Evolutionary conservation across 2,113 vertebrate genomes (phyloP).

Genomic region (Dipodomys stephensi): DNA sequence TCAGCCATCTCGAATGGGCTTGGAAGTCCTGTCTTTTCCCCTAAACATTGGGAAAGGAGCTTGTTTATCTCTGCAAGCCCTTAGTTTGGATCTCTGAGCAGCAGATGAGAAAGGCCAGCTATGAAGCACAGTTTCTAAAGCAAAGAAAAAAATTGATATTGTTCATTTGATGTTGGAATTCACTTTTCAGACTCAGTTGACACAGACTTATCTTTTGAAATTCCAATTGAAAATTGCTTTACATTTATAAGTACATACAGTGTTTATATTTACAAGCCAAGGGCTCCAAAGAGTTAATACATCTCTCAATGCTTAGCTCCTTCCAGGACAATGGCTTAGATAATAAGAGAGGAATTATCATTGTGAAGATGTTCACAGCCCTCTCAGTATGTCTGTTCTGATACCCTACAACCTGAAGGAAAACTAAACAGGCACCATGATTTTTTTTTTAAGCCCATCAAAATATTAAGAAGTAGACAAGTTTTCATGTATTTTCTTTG

Average conservation of each 20-base stretch:
- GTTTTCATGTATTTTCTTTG: slow-evolving; percentile 80
- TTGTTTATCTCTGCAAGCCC: not conserved
- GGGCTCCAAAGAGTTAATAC: not conserved
- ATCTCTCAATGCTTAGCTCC: slow-evolving; percentile 11
- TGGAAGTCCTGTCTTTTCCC: not conserved
- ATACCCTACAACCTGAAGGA: slow-evolving; percentile 37
- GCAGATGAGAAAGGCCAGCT: not conserved
- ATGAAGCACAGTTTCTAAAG: not conserved
- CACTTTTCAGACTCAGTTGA: slow-evolving; percentile 16
- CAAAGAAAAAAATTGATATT: not conserved
- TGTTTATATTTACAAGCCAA: not conserved
- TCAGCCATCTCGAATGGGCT: not conserved
- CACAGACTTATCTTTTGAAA: not conserved
- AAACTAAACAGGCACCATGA: slow-evolving; percentile 36
- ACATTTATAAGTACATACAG: not conserved
- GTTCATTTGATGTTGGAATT: not conserved
- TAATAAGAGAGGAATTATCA: slow-evolving; percentile 36
- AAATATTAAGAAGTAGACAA: slow-evolving; percentile 75
- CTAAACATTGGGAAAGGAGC: not conserved
- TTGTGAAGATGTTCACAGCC: slow-evolving; percentile 9
- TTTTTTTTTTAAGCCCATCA: slow-evolving; percentile 61
- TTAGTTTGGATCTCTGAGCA: not conserved
- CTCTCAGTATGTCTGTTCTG: slow-evolving; percentile 42
- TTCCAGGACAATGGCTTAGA: not conserved
- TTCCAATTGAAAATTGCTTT: slow-evolving; percentile 12